These are phyloP conservation scores for Crepidodera aurea DNA, from an alignment of 2,888 invertebrate genomes.

Conservation along the genomic window DNA sequence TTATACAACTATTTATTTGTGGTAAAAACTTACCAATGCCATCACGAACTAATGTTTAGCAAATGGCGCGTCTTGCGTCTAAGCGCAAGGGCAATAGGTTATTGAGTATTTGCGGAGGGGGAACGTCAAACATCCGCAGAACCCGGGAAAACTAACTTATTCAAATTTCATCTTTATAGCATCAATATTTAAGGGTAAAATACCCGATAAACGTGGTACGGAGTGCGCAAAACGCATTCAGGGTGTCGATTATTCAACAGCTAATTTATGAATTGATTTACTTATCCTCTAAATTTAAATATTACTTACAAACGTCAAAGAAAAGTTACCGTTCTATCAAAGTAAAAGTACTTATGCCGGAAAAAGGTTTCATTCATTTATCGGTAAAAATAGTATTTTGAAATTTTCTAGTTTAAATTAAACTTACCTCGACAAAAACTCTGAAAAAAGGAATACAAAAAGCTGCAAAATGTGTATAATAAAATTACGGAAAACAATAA, in stretches of 20 bases:
- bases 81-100: conserved; percentile 57
- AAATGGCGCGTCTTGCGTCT: conserved; percentile 63
- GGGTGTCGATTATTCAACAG: neutral
- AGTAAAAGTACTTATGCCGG: neutral
- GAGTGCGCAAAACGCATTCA: neutral
- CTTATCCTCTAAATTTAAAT: neutral
- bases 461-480: conserved; percentile 34
- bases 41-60: conserved; percentile 61
- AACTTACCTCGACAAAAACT: conserved; percentile 36
- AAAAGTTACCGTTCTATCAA: neutral
- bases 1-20: conserved; percentile 24
- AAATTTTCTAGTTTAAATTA: neutral
- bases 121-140: conserved; percentile 53
- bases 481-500: conserved; percentile 36
- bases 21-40: conserved; percentile 60
- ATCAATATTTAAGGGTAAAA: conserved; percentile 1
- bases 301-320: conserved; percentile 2
- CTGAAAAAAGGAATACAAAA: conserved; percentile 36
- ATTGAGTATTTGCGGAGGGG: conserved; percentile 49
- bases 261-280: neutral
- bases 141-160: conserved; percentile 46
- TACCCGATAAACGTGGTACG: neutral
- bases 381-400: too few species aligned
- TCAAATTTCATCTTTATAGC: conserved; percentile 19
- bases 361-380: too few species aligned